Evolutionary conservation across 1,140 invertebrate species (phyloP).

Genomic region (Trachymyrmex septentrionalis): DNA sequence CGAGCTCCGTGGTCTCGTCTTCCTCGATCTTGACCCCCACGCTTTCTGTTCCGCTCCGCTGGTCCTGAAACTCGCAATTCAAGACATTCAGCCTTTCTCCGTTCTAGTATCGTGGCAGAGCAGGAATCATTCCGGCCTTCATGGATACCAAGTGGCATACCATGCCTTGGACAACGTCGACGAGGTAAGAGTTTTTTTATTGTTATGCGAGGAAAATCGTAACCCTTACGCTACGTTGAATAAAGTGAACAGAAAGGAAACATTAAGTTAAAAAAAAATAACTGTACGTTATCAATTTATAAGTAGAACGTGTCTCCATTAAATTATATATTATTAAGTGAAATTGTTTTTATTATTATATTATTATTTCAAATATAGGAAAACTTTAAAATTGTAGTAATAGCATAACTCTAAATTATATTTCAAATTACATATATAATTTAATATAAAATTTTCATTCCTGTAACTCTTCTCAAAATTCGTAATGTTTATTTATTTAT

Average conservation of each 20-base stretch:
- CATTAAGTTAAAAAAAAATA: neutral
- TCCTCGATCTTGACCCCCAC: conserved; percentile 92
- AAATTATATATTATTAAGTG: neutral
- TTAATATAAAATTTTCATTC: neutral
- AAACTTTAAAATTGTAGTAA: too few species aligned
- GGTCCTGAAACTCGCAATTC: conserved; percentile 93
- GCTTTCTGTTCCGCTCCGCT: conserved; percentile 94
- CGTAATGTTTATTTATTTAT: neutral
- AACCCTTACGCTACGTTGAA: neutral
- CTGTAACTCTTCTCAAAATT: neutral
- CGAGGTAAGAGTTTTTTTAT: conserved; percentile 80
- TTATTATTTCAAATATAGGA: conserved; percentile 4
- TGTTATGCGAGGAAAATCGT: conserved; percentile 3
- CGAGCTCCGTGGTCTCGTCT: conserved; percentile 91
- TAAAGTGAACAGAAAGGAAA: neutral
- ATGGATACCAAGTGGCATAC: conserved; percentile 93
- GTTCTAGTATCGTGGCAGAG: conserved; percentile 96
- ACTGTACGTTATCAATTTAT: neutral
- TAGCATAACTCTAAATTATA: too few species aligned
- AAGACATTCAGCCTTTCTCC: conserved; percentile 95
- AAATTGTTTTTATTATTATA: neutral
- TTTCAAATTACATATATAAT: too few species aligned
- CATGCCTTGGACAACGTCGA: conserved; percentile 90
- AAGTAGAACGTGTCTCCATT: neutral
- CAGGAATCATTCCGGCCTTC: conserved; percentile 94